Evolutionary conservation across 2,113 vertebrate species (phyloP).

Genomic region (Genyomyrus donnyi): DNA sequence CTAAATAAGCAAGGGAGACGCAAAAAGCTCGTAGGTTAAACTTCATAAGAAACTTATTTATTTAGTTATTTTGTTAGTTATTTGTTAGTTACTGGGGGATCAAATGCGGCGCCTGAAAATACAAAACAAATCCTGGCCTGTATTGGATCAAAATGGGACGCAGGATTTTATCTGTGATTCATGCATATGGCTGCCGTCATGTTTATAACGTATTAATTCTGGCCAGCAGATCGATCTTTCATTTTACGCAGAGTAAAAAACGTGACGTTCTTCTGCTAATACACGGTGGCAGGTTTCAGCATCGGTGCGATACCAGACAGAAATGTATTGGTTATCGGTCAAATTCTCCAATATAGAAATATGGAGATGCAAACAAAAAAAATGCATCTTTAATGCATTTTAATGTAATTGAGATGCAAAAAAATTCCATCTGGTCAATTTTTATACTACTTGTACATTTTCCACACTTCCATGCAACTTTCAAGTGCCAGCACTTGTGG

Average conservation of each 20-base stretch:
- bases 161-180: background rate
- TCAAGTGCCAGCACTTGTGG: background rate
- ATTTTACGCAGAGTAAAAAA: background rate
- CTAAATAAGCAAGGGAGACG: background rate
- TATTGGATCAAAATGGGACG: background rate
- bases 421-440: background rate
- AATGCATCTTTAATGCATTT: background rate
- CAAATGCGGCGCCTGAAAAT: background rate
- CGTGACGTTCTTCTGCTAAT: background rate
- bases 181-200: background rate
- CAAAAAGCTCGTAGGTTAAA: background rate
- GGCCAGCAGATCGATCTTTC: background rate
- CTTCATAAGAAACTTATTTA: background rate
- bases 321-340: background rate
- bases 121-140: background rate
- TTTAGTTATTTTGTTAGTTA: background rate
- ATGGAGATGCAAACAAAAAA: background rate
- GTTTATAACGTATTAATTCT: background rate
- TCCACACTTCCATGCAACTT: background rate
- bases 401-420: background rate
- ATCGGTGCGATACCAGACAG: background rate
- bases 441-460: background rate
- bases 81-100: background rate
- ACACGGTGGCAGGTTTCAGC: background rate
- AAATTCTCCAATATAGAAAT: background rate